Conservation (phyloP, 2,113 vertebrate genomes). For the Hepsetus odoe region DNA sequence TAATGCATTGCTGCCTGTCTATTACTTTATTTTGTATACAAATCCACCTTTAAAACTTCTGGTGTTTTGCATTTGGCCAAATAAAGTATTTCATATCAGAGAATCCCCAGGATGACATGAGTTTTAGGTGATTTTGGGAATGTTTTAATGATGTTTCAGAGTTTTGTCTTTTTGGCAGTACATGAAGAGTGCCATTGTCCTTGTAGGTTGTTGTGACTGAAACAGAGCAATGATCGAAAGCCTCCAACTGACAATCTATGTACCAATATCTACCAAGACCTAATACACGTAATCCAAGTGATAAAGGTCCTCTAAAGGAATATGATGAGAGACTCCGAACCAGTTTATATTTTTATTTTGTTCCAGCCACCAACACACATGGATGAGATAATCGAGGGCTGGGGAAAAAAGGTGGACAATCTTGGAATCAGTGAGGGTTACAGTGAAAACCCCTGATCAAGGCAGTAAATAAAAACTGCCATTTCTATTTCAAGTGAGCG, state of each 20-base stretch:
- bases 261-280: not conserved
- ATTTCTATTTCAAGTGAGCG: conserved; percentile 54
- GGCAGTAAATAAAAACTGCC: not conserved
- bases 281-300: not conserved
- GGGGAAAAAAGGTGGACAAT: not conserved
- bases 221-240: not conserved
- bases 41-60: conserved; percentile 70
- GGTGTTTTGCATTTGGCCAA: conserved; percentile 63
- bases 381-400: not conserved
- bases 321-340: not conserved
- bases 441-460: conserved; percentile 1
- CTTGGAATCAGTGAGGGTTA: not conserved
- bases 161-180: not conserved
- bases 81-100: not conserved
- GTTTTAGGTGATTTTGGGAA: not conserved
- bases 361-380: not conserved
- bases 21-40: conserved; percentile 75
- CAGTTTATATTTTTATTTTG: not conserved
- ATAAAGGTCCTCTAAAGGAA: too few species aligned
- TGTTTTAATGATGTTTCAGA: not conserved
- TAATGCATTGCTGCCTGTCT: conserved; percentile 78
- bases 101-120: not conserved
- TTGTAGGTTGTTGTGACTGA: not conserved
- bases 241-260: not conserved
- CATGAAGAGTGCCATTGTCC: not conserved